These are phyloP conservation scores for Danionella dracula DNA, from an alignment of 2,797 vertebrate species.

Conservation along the genomic window DNA sequence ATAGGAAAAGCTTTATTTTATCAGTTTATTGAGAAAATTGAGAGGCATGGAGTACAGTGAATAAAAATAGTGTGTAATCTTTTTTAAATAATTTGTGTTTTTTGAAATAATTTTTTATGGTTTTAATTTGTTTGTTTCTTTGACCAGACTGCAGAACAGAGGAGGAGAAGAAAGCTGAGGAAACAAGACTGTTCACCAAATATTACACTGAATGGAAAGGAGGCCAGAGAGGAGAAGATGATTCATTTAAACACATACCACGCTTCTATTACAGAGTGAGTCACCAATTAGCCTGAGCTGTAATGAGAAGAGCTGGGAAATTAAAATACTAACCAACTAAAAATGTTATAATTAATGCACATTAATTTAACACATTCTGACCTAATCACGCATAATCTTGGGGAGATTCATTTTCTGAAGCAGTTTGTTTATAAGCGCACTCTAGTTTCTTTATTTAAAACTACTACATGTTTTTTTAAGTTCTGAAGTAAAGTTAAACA, in stretches of 20 bases:
- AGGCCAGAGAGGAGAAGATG: conserved; percentile 62
- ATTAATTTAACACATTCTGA: neutral
- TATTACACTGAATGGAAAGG: conserved; percentile 91
- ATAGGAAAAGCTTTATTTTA: too few relatives aligned
- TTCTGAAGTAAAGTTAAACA: too few relatives aligned
- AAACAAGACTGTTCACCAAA: conserved; percentile 86
- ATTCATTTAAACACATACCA: conserved; percentile 82
- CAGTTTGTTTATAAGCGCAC: too few relatives aligned
- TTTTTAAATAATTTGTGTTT: too few relatives aligned
- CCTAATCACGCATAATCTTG: too few relatives aligned
- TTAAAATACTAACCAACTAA: neutral
- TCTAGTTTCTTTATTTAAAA: too few relatives aligned
- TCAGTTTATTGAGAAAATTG: too few relatives aligned
- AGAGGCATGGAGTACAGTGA: too few relatives aligned
- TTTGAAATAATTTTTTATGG: too few relatives aligned
- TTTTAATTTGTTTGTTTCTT: neutral
- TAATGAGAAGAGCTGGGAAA: neutral
- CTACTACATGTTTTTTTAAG: too few relatives aligned
- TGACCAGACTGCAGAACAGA: conserved; percentile 77
- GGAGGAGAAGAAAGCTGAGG: conserved; percentile 86
- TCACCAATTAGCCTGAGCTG: neutral
- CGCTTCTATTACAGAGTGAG: conserved; percentile 95
- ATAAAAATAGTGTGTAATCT: too few relatives aligned
- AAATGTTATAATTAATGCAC: neutral
- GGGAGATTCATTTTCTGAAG: too few relatives aligned